These are phyloP conservation scores for Pterocles orientalis DNA, from an alignment of 2,113 vertebrate species.

Conservation along the genomic window DNA sequence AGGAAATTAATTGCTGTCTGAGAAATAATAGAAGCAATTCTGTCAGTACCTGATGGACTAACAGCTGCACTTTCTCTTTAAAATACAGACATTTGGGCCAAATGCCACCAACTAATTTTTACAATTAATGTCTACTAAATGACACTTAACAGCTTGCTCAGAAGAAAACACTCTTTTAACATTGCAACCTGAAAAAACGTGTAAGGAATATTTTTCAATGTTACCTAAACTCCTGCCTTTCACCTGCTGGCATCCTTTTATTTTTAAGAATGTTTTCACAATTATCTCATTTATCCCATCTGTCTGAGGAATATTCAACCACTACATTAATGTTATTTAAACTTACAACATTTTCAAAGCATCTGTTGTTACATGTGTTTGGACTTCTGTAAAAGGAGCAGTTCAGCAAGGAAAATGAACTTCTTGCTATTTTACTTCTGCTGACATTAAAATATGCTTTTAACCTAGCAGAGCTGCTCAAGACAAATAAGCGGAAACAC, in stretches of 20 bases:
- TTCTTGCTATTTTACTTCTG: neutral
- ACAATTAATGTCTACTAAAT: constrained; percentile 63
- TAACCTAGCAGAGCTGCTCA: neutral
- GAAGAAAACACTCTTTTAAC: constrained; percentile 33
- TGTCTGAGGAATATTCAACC: constrained; percentile 55
- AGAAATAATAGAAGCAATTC: constrained; percentile 54
- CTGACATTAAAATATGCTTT: neutral
- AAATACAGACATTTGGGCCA: constrained; percentile 62
- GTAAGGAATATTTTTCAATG: constrained; percentile 45
- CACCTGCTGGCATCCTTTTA: constrained; percentile 64
- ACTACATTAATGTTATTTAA: constrained; percentile 37
- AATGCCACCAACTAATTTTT: constrained; percentile 66
- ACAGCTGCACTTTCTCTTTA: constrained; percentile 51
- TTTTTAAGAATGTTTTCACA: constrained; percentile 69
- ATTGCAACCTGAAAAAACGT: constrained; percentile 2
- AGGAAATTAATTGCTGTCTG: constrained; percentile 72
- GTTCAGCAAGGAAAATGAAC: neutral
- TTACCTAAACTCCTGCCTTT: constrained; percentile 34
- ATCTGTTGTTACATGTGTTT: constrained; percentile 25
- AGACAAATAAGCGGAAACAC: neutral
- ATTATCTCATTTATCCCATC: constrained; percentile 69
- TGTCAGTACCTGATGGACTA: constrained; percentile 55
- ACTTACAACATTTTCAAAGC: constrained; percentile 31
- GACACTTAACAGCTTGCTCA: constrained; percentile 53
- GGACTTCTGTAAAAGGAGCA: constrained; percentile 1